Evolutionary conservation across 2,888 invertebrate species (phyloP).

Genomic region (Atrina japonica): DNA sequence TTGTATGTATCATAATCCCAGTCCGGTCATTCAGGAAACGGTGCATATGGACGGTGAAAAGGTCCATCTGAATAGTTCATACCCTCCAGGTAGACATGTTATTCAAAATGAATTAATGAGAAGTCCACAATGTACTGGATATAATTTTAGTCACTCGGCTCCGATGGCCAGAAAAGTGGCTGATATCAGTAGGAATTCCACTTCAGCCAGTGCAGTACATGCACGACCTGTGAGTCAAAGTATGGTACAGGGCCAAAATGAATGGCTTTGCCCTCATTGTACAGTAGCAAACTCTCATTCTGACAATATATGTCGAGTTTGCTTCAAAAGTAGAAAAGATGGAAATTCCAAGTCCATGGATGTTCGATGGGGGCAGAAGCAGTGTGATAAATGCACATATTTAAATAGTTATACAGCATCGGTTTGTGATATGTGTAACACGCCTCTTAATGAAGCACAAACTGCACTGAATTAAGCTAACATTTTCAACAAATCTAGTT

Average conservation of each 20-base stretch:
- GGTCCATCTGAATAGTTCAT: no score
- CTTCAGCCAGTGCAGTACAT: background rate
- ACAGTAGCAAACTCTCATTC: slow-evolving; percentile 26
- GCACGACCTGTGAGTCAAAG: background rate
- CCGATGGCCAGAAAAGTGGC: slow-evolving; percentile 23
- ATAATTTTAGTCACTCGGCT: slow-evolving; percentile 35
- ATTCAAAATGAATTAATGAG: background rate
- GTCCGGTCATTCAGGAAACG: background rate
- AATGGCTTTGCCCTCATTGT: slow-evolving; percentile 38
- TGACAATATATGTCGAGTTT: slow-evolving; percentile 28
- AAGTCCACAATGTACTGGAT: background rate
- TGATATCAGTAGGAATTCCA: background rate
- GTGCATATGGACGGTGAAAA: no score
- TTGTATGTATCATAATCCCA: no score
- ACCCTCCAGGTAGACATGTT: background rate
- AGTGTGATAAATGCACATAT: slow-evolving; percentile 54
- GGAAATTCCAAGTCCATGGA: slow-evolving; percentile 6
- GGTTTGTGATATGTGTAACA: slow-evolving; percentile 55
- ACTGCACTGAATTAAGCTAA: background rate
- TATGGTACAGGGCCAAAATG: background rate
- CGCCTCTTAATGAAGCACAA: slow-evolving; percentile 25
- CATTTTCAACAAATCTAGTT: no score
- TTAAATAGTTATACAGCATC: slow-evolving; percentile 32
- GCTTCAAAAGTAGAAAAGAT: slow-evolving; percentile 35
- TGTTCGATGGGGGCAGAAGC: slow-evolving; percentile 15